A percentile compares a stretch with the other conserved stretches of the same genome.
Evolutionary conservation across 2,888 invertebrate genomes (phyloP).

Genomic region (Trichopoda pennipes): DNA sequence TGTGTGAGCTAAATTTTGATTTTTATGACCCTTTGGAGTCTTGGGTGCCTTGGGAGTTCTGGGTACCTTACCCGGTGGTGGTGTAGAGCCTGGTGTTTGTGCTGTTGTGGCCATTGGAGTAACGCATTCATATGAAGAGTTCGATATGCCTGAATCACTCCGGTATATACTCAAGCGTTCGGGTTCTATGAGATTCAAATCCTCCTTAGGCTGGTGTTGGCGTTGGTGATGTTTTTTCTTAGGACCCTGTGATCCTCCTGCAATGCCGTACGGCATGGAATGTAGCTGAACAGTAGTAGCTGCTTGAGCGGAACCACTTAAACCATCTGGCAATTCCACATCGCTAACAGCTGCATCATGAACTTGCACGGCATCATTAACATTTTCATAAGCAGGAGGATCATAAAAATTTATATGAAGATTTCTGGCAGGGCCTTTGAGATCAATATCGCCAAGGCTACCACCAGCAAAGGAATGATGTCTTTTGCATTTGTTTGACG

Average conservation of each 20-base stretch:
- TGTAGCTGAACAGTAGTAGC: constrained; percentile 75
- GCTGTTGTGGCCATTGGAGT: constrained; percentile 81
- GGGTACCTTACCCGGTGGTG: constrained; percentile 59
- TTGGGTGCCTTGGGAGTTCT: constrained; percentile 71
- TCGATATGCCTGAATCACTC: constrained; percentile 81
- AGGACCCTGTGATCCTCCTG: constrained; percentile 72
- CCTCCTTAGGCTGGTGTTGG: constrained; percentile 78
- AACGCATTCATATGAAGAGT: constrained; percentile 82
- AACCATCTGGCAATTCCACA: constrained; percentile 72
- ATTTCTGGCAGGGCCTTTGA: constrained; percentile 71
- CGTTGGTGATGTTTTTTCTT: constrained; percentile 79
- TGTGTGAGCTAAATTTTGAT: constrained; percentile 56
- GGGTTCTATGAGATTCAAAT: constrained; percentile 78
- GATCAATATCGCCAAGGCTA: constrained; percentile 79
- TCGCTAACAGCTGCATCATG: constrained; percentile 81
- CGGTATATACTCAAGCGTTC: constrained; percentile 80
- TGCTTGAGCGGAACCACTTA: constrained; percentile 59
- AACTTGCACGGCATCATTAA: constrained; percentile 85
- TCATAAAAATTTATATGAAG: constrained; percentile 77
- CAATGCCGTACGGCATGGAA: constrained; percentile 69
- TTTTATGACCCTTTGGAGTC: constrained; percentile 68
- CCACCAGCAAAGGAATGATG: constrained; percentile 81
- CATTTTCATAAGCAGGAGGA: constrained; percentile 83
- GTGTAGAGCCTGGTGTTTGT: constrained; percentile 44
- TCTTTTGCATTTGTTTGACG: constrained; percentile 77